phyloP scores from a whole-genome alignment of 2,888 invertebrate species.

The Escarpia spicata region DNA sequence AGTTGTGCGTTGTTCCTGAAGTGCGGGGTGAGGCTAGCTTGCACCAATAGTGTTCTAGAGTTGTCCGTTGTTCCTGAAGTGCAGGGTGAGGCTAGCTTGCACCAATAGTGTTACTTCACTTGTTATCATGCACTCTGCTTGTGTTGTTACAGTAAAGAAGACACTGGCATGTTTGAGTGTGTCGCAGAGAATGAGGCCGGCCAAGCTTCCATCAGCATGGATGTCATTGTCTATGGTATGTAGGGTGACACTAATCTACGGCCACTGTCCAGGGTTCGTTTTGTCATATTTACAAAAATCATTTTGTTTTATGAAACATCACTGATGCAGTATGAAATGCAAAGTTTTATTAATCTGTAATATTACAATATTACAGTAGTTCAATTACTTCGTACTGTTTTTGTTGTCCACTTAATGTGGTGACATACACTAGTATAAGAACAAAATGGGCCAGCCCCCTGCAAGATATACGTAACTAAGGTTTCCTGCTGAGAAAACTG shows the following conservation, averaged over 20 bases:
- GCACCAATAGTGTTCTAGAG: no score
- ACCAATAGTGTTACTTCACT: neutral
- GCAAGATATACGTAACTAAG: no score
- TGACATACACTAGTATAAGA: no score
- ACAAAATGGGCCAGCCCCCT: no score
- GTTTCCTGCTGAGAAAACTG: no score
- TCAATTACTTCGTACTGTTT: neutral
- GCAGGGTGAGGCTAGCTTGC: neutral
- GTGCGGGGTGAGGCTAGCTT: no score
- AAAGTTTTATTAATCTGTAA: neutral
- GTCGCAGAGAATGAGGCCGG: slow-evolving; percentile 67
- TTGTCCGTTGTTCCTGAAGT: no score
- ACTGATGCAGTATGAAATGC: neutral
- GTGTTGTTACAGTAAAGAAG: slow-evolving; percentile 48
- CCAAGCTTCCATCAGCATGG: slow-evolving; percentile 43
- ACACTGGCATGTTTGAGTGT: slow-evolving; percentile 66
- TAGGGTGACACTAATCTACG: neutral
- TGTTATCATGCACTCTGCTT: neutral
- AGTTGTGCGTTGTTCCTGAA: no score
- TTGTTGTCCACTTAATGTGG: no score
- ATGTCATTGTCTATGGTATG: slow-evolving; percentile 56
- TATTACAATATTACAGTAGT: neutral
- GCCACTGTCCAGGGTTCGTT: neutral
- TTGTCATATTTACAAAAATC: neutral
- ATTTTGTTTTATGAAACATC: neutral